phyloP scores from a whole-genome alignment of 2,888 invertebrate genomes.

The Heteropelma amictum region DNA sequence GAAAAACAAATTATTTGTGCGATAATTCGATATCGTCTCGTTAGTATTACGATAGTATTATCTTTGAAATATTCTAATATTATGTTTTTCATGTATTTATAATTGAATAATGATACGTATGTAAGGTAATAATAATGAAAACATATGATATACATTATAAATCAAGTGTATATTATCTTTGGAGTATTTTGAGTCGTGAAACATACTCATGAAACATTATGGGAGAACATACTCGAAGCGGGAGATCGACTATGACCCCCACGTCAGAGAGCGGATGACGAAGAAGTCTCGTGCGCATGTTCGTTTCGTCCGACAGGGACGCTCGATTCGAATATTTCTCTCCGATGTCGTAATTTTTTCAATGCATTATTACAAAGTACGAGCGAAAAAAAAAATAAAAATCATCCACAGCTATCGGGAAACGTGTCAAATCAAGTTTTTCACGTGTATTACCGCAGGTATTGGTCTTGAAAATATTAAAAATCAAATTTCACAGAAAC shows the following conservation, averaged over 20 bases:
- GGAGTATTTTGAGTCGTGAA: background rate
- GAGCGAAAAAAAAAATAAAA: background rate
- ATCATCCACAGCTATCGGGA: background rate
- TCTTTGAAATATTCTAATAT: background rate
- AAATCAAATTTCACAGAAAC: no score
- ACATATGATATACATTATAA: background rate
- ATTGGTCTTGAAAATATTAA: background rate
- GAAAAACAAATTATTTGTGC: background rate
- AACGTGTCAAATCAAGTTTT: background rate
- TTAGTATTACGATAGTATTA: conserved; percentile 10
- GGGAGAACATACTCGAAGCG: background rate
- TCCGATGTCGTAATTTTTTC: background rate
- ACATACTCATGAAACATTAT: background rate
- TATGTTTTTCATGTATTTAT: background rate
- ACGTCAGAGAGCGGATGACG: conserved; percentile 33
- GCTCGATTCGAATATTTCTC: background rate
- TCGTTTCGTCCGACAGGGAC: conserved; percentile 18
- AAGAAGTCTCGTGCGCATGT: conserved; percentile 22
- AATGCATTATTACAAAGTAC: background rate
- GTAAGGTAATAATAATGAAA: background rate
- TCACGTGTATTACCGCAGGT: background rate
- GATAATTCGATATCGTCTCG: background rate
- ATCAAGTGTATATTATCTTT: no score
- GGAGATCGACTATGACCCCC: conserved; percentile 31
- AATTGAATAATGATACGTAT: background rate